phyloP scores from a whole-genome alignment of 2,797 vertebrate species.

The Acestrorhynchus altus region DNA sequence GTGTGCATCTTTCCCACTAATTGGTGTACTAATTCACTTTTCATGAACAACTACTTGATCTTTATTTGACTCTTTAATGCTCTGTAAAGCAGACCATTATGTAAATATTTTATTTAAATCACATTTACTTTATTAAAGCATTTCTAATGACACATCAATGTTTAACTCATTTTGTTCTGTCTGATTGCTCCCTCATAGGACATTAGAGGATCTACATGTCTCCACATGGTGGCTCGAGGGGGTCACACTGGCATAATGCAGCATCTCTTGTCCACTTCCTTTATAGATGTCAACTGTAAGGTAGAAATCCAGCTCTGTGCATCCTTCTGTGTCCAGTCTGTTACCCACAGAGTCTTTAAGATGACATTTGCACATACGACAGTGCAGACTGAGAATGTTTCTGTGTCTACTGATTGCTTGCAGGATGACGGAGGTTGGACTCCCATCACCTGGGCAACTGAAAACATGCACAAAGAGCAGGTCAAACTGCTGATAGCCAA shows the following conservation, averaged over 20 bases:
- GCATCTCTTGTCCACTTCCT: conserved; percentile 87
- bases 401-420: not conserved
- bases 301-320: conserved; percentile 65
- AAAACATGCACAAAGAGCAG: conserved; percentile 91
- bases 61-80: too few relatives aligned
- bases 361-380: not conserved
- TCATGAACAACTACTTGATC: too few relatives aligned
- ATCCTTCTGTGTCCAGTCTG: not conserved
- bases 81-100: too few relatives aligned
- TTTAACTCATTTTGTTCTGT: conserved; percentile 30
- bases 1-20: conserved; percentile 67
- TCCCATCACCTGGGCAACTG: conserved; percentile 95
- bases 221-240: conserved; percentile 95
- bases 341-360: not conserved
- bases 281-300: conserved; percentile 93
- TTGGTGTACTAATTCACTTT: too few relatives aligned
- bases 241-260: conserved; percentile 88
- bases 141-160: not conserved
- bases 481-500: conserved; percentile 89
- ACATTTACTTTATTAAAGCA: not conserved
- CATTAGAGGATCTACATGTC: conserved; percentile 89
- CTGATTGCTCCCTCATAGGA: conserved; percentile 78
- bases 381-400: not conserved
- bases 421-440: conserved; percentile 97
- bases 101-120: too few relatives aligned